These are phyloP conservation scores for Florisuga fusca DNA, from an alignment of 2,797 vertebrate genomes.

Conservation along the genomic window DNA sequence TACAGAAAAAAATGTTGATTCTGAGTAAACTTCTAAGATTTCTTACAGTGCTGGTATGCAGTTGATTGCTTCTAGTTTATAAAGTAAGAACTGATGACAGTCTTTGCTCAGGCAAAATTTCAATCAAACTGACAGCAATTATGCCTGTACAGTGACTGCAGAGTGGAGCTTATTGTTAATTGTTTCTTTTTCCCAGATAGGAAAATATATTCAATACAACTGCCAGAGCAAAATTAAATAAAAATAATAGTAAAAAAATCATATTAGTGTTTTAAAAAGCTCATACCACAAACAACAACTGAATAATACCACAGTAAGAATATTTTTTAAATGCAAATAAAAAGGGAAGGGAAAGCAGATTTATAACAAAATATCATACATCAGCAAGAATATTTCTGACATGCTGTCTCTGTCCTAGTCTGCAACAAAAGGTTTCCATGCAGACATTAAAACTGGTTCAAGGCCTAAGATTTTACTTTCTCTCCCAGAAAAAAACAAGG, in stretches of 20 bases:
- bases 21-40: neutral
- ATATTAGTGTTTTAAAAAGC: neutral
- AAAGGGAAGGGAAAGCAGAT: neutral
- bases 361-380: neutral
- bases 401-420: fast-evolving
- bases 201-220: neutral
- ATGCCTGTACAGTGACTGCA: conserved; percentile 14
- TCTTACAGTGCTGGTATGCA: neutral
- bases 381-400: neutral
- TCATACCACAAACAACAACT: neutral
- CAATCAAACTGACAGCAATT: conserved; percentile 62
- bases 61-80: neutral
- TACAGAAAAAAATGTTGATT: fast-evolving
- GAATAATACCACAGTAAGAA: neutral
- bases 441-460: neutral
- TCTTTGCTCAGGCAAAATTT: conserved; percentile 34
- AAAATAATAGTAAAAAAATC: neutral
- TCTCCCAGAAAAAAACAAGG: neutral
- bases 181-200: conserved; percentile 41
- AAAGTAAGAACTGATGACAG: neutral
- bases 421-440: neutral
- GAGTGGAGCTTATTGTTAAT: conserved; percentile 36
- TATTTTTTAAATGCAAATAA: neutral
- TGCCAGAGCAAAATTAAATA: conserved; percentile 22
- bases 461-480: neutral